Percentiles rank a stretch among this genome's conserved stretches.
Evolutionary conservation across 2,888 invertebrate species (phyloP).

Genomic region (Parascotia fuliginaria): DNA sequence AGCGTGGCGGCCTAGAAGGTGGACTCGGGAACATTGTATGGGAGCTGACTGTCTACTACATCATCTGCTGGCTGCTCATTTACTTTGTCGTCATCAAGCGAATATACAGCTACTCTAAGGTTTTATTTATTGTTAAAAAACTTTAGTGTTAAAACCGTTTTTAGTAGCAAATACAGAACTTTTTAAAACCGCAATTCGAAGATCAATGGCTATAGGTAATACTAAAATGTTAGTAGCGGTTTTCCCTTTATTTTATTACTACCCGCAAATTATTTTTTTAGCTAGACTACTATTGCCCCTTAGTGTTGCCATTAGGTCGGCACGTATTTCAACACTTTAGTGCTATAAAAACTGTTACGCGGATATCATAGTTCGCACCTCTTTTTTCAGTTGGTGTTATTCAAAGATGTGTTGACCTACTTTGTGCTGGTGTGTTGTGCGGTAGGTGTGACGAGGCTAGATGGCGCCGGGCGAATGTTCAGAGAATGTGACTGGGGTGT

Average conservation of each 20-base stretch:
- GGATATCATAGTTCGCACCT: no score
- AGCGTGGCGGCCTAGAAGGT: slow-evolving; percentile 64
- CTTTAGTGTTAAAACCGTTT: no score
- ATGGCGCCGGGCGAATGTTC: slow-evolving; percentile 67
- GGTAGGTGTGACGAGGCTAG: slow-evolving; percentile 61
- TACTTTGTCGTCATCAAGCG: slow-evolving; percentile 72
- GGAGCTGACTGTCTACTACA: slow-evolving; percentile 67
- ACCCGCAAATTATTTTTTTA: no score
- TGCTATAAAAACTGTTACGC: no score
- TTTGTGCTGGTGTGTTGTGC: slow-evolving; percentile 63
- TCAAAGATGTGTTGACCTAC: slow-evolving; percentile 72
- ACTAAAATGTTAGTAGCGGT: no score
- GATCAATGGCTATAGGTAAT: no score
- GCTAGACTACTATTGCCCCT: no score
- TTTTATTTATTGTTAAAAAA: background rate
- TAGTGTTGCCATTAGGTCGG: no score
- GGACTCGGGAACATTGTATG: slow-evolving; percentile 71
- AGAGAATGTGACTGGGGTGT: slow-evolving; percentile 68
- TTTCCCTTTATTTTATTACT: no score
- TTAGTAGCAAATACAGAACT: no score
- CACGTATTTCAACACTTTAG: no score
- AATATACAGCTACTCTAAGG: slow-evolving; percentile 79
- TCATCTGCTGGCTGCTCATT: slow-evolving; percentile 71
- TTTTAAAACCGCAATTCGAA: no score
- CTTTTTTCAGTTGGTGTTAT: slow-evolving; percentile 71